A percentile compares a stretch with the other conserved stretches of the same genome.
Evolutionary conservation across 2,888 invertebrate species (phyloP).

Genomic region (Dryobotodes eremita): DNA sequence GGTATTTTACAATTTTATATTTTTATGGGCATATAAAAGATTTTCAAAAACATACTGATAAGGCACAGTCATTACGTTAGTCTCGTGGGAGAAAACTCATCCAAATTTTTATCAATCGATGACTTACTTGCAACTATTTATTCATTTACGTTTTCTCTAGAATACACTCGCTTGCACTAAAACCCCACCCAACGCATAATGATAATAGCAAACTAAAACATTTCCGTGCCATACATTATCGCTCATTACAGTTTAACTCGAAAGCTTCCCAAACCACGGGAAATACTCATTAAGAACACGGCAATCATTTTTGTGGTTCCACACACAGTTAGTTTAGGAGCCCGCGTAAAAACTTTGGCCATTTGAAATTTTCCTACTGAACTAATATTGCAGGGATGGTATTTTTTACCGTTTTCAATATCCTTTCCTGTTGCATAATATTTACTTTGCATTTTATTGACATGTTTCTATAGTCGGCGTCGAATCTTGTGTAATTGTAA

Average conservation of each 20-base stretch:
- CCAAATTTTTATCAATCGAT: neutral
- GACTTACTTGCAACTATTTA: neutral
- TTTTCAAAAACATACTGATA: too few relatives aligned
- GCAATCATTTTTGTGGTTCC: slow-evolving; percentile 55
- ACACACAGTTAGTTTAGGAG: slow-evolving; percentile 42
- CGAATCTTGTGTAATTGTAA: neutral
- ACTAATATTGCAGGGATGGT: slow-evolving; percentile 7
- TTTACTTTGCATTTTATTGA: neutral
- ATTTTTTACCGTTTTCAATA: slow-evolving; percentile 13
- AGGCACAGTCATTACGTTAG: too few relatives aligned
- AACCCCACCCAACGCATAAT: slow-evolving; percentile 14
- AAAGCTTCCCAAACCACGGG: slow-evolving; percentile 63
- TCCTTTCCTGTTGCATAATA: neutral
- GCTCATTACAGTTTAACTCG: slow-evolving; percentile 53
- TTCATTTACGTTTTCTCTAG: neutral
- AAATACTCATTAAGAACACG: slow-evolving; percentile 65
- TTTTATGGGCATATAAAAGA: too few relatives aligned
- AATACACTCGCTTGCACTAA: neutral
- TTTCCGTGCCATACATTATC: slow-evolving; percentile 59
- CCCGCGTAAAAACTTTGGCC: slow-evolving; percentile 25
- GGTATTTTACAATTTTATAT: too few relatives aligned
- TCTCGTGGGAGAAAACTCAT: too few relatives aligned
- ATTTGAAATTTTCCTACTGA: slow-evolving; percentile 32
- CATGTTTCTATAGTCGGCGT: neutral
- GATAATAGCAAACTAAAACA: slow-evolving; percentile 61